A percentile compares a stretch with the other conserved stretches of the same genome.
Conservation (phyloP, 2,797 vertebrate species). For the Dallia pectoralis region DNA sequence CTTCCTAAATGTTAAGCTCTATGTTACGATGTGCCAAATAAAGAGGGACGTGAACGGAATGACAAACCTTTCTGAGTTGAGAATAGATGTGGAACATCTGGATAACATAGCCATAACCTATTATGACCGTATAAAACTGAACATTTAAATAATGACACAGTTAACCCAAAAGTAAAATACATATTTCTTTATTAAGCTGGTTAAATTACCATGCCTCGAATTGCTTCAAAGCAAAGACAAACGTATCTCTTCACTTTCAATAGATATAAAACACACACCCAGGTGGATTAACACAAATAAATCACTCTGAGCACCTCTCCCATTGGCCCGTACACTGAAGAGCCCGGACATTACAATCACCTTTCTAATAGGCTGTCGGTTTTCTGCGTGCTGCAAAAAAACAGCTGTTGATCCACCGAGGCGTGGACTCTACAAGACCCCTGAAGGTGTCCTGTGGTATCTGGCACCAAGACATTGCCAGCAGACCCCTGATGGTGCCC, state of each 20-base stretch:
- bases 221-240: slow-evolving; percentile 32
- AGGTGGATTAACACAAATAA: slow-evolving; percentile 57
- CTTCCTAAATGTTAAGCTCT: neutral
- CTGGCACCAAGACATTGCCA: too few species aligned
- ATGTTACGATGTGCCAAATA: neutral
- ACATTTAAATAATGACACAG: slow-evolving; percentile 3
- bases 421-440: too few species aligned
- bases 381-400: too few species aligned
- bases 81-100: too few species aligned
- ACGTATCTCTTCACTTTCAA: slow-evolving; percentile 25
- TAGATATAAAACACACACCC: slow-evolving; percentile 23
- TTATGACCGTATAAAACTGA: neutral
- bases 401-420: too few species aligned
- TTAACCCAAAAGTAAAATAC: slow-evolving; percentile 67
- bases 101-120: neutral
- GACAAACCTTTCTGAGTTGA: neutral
- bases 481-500: too few species aligned
- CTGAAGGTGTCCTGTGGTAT: too few species aligned
- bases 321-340: slow-evolving; percentile 20
- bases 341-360: too few species aligned
- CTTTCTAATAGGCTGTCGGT: too few species aligned
- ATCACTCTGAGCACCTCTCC: slow-evolving; percentile 45
- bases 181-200: slow-evolving; percentile 68
- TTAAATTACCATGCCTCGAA: slow-evolving; percentile 52
- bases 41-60: neutral